Percentiles rank a stretch among this genome's conserved stretches.
phyloP scores from a whole-genome alignment of 92 coral and sea anemone species.

The Epizoanthus ramosus region DNA sequence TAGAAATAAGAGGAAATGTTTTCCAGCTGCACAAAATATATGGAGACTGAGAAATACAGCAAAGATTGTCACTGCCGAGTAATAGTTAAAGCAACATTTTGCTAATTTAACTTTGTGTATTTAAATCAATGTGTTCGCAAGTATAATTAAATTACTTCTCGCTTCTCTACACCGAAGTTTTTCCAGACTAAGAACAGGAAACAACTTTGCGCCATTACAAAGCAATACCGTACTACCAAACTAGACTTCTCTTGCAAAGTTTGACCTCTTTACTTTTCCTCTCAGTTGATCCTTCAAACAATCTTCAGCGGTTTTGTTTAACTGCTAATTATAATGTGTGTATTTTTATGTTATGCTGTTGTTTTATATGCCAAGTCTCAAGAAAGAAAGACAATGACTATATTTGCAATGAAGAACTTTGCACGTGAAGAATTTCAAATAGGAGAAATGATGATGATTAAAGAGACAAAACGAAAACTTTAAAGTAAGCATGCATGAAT shows the following conservation, averaged over 20 bases:
- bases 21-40: too few species aligned
- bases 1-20: neutral
- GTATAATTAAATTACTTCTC: too few species aligned
- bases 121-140: too few species aligned
- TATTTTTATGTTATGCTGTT: neutral
- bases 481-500: neutral
- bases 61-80: too few species aligned
- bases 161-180: too few species aligned
- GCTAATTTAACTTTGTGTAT: too few species aligned
- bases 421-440: slow-evolving; percentile 1
- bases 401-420: slow-evolving; percentile 20
- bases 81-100: too few species aligned
- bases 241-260: neutral
- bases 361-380: slow-evolving; percentile 1
- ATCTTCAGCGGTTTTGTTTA: slow-evolving; percentile 11
- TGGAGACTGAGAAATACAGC: neutral
- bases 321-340: neutral
- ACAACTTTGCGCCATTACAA: too few species aligned
- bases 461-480: neutral
- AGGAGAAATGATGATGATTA: neutral
- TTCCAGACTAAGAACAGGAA: neutral
- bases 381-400: neutral
- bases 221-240: too few species aligned
- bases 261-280: neutral
- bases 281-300: neutral